Conservation (phyloP, 2,888 invertebrate species). For the Drosophila diplacantha region DNA sequence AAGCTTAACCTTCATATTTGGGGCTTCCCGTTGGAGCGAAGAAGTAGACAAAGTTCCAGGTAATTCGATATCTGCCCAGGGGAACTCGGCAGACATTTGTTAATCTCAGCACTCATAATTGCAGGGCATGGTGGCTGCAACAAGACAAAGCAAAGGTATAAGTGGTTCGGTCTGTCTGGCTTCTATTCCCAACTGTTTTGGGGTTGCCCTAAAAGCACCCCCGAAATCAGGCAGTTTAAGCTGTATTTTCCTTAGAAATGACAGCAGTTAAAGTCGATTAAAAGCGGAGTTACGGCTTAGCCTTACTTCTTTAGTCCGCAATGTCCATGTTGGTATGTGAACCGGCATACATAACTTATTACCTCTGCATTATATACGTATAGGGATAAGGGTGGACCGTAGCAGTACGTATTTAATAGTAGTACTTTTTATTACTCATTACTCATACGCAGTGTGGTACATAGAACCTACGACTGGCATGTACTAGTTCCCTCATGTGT, state of each 20-base stretch:
- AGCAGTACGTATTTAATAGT: too few relatives aligned
- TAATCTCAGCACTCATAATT: conserved; percentile 42
- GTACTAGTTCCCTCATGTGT: not conserved
- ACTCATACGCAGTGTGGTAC: conserved; percentile 10
- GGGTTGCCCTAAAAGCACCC: conserved; percentile 16
- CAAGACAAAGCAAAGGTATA: conserved; percentile 6
- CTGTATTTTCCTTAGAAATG: conserved; percentile 9
- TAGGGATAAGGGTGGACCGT: conserved; percentile 13
- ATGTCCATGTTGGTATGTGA: conserved; percentile 5
- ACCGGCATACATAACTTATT: conserved; percentile 6
- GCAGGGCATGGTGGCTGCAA: conserved; percentile 15
- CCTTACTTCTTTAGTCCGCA: conserved; percentile 3
- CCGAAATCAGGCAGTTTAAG: conserved; percentile 6
- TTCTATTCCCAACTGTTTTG: conserved; percentile 6
- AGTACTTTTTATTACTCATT: not conserved
- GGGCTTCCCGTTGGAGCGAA: conserved; percentile 51
- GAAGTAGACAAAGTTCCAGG: conserved; percentile 18
- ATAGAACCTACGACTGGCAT: not conserved
- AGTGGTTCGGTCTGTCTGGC: conserved; percentile 14
- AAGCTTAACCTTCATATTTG: conserved; percentile 69
- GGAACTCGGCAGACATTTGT: conserved; percentile 15
- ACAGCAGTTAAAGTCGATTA: conserved; percentile 8
- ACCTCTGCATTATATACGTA: conserved; percentile 19
- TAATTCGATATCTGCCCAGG: conserved; percentile 41
- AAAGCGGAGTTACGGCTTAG: conserved; percentile 10